A percentile compares a stretch with the other conserved stretches of the same genome.
Conservation (phyloP, 1,140 invertebrate genomes). For the Plutomurus gul region DNA sequence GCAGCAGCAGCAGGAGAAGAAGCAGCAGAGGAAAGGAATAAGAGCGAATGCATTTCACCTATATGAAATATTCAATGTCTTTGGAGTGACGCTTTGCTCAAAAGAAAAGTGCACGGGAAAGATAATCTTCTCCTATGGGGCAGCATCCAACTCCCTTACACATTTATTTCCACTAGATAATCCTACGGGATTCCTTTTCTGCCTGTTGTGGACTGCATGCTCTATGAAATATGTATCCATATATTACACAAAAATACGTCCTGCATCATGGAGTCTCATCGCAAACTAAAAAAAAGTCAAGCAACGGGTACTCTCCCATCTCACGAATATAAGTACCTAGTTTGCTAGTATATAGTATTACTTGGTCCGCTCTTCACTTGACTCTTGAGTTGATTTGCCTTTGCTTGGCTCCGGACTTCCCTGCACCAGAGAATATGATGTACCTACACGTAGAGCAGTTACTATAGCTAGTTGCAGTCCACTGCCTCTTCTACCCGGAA, state of each 20-base stretch:
- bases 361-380: not conserved
- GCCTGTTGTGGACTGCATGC: constrained; percentile 43
- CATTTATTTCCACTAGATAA: constrained; percentile 53
- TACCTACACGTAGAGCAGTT: not conserved
- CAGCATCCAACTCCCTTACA: constrained; percentile 50
- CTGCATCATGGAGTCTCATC: constrained; percentile 36
- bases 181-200: constrained; percentile 43
- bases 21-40: too few relatives aligned
- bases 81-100: constrained; percentile 46
- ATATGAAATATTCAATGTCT: constrained; percentile 53
- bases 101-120: constrained; percentile 50
- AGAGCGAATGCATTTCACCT: constrained; percentile 46
- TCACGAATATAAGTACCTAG: too few relatives aligned
- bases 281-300: constrained; percentile 17
- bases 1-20: not conserved
- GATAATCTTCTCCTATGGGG: constrained; percentile 51
- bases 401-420: not conserved
- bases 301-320: not conserved
- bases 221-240: constrained; percentile 48
- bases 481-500: not conserved
- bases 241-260: constrained; percentile 46
- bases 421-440: not conserved
- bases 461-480: not conserved
- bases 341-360: too few relatives aligned
- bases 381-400: not conserved